Evolutionary conservation across 37 sponge, comb jelly and placozoan species (phyloP), one percentile per base, ranked within the genome.

Genomic region (Aplysina aerophoba): DNA sequence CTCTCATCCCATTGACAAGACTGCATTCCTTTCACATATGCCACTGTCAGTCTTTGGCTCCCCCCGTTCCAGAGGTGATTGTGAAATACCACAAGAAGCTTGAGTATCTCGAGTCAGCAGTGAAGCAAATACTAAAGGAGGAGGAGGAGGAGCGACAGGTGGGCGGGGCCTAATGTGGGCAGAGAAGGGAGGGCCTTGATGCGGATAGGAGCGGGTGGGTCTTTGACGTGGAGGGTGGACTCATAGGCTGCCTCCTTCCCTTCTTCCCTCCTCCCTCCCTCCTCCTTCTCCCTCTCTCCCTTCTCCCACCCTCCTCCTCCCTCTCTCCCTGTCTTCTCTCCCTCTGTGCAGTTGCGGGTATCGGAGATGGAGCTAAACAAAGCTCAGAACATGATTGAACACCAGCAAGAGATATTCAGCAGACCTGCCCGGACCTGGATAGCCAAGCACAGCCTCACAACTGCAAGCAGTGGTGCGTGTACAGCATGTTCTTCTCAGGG

Each of bases 291-390:
- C 6, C n/a, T n/a, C n/a, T n/a, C 4, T 80, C 22, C 4, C 3
- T 19, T 39, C 59, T 4, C 50, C 22, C 28, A 3, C 13, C 22
- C n/a, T 3, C 75, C 13, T n/a, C n/a, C 20, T 31, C 55, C n/a
- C 2, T 39, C 65, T 4, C 19, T 27, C 28, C 13, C 21, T 36
- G 14, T 78, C 55, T 22, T 78, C n/a, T 78, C 14, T 78, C 33
- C 24, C 15, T 24, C 59, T 19, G 21, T 83, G 15, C 34, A 92
- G 94, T 59, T 95, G 73, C 61, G 96, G 57, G 56, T 93, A 55
- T 80, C 96, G 33, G 96, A 99, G 67, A 99, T 99, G 99, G 97
- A 95, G 44, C 40, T 99, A 56, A 97, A 85, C 66, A 99, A 99
- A 57, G 99, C 99, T 33, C 73, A 90, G 69, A 99, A 99, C 81